Percentiles rank a stretch among this genome's conserved stretches.
phyloP scores from a whole-genome alignment of 37 sponge, comb jelly and placozoan species.

The Bolinopsis microptera region DNA sequence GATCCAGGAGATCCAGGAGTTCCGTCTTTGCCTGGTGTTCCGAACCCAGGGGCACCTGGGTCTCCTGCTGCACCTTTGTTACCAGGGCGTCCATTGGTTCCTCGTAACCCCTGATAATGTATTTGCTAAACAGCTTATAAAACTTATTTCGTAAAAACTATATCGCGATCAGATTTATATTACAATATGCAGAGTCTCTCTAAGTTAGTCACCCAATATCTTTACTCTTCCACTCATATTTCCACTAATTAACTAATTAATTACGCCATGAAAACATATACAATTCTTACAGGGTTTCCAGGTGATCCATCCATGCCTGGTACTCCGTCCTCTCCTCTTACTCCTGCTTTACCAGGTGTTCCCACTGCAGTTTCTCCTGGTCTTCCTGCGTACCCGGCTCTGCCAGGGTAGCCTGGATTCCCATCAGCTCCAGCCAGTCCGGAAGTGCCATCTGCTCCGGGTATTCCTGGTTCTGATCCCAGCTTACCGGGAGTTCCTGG shows the following conservation, averaged over 20 bases:
- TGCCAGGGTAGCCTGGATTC: not conserved
- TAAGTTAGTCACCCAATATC: too few relatives aligned
- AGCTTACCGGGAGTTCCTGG: not conserved
- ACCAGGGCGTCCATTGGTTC: not conserved
- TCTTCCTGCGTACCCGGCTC: not conserved
- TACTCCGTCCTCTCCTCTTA: not conserved
- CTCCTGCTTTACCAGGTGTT: not conserved
- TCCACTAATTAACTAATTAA: too few relatives aligned
- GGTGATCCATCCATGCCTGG: not conserved
- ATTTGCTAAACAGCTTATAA: too few relatives aligned
- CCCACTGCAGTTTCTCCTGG: not conserved
- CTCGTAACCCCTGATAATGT: too few relatives aligned
- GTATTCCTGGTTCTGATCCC: not conserved
- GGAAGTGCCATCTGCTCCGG: not conserved
- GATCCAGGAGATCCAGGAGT: constrained; percentile 1
- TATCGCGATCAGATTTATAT: too few relatives aligned
- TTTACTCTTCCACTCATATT: too few relatives aligned
- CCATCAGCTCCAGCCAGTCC: constrained; percentile 5
- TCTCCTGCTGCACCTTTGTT: not conserved
- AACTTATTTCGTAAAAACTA: too few relatives aligned
- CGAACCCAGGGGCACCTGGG: too few relatives aligned
- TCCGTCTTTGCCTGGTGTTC: too few relatives aligned
- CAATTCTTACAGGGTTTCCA: not conserved
- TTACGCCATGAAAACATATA: too few relatives aligned
- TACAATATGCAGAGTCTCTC: too few relatives aligned